phyloP scores from a whole-genome alignment of 2,113 vertebrate species.

The Donacobius atricapilla region DNA sequence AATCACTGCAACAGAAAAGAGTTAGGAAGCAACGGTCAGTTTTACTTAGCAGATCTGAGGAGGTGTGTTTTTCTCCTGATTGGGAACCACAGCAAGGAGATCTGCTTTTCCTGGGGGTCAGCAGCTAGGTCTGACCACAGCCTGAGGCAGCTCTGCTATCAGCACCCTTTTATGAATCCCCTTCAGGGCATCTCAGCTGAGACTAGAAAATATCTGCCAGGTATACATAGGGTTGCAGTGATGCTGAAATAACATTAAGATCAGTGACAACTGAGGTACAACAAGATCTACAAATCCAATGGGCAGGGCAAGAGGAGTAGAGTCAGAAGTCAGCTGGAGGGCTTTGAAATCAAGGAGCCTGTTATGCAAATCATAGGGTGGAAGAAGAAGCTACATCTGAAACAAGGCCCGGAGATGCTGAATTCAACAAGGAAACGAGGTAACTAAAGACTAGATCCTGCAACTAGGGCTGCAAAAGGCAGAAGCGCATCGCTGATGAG shows the following conservation, averaged over 20 bases:
- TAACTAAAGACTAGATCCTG: background rate
- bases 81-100: background rate
- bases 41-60: background rate
- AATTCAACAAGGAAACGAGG: background rate
- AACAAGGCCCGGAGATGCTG: background rate
- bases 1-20: background rate
- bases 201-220: background rate
- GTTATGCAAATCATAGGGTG: background rate
- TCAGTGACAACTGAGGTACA: background rate
- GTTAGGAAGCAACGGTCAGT: background rate
- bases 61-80: background rate
- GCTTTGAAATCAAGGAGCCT: background rate
- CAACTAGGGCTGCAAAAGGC: background rate
- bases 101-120: background rate
- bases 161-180: background rate
- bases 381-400: background rate
- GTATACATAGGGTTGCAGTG: background rate
- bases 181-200: background rate
- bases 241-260: background rate
- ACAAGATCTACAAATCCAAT: background rate
- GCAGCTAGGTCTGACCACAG: background rate
- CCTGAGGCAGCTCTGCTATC: background rate
- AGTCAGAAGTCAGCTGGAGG: background rate
- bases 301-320: rapidly evolving
- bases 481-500: background rate